phyloP scores from a whole-genome alignment of 2,888 invertebrate genomes.

The Volucella inanis region DNA sequence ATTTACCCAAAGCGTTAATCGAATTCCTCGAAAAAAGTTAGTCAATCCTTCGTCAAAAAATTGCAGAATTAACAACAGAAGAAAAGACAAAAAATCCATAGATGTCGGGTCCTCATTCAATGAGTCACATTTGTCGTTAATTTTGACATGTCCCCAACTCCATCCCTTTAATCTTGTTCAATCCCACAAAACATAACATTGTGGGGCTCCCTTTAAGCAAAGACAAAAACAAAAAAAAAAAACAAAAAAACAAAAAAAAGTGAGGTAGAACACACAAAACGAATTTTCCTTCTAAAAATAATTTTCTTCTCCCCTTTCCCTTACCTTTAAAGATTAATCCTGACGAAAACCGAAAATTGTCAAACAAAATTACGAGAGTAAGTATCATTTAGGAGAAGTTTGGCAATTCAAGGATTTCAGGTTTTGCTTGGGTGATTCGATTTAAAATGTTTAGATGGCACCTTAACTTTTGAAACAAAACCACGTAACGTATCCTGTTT shows the following conservation, averaged over 20 bases:
- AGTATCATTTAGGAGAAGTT: neutral
- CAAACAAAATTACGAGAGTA: slow-evolving; percentile 10
- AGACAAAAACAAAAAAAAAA: neutral
- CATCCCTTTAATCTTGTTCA: slow-evolving; percentile 51
- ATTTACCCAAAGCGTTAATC: slow-evolving; percentile 41
- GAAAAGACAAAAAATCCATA: neutral
- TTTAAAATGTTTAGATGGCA: slow-evolving; percentile 33
- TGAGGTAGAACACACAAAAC: neutral
- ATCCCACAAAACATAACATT: slow-evolving; percentile 40
- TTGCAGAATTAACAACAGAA: neutral
- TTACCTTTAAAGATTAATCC: neutral
- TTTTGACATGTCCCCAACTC: slow-evolving; percentile 41
- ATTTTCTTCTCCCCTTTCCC: neutral
- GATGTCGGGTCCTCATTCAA: neutral
- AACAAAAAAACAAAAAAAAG: neutral
- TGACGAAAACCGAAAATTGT: slow-evolving; percentile 12
- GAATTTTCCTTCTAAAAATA: slow-evolving; percentile 8
- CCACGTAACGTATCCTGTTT: neutral
- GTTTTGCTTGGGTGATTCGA: slow-evolving; percentile 28
- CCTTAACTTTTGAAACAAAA: slow-evolving; percentile 33
- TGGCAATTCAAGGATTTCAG: neutral
- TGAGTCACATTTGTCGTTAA: slow-evolving; percentile 47
- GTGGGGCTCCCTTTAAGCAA: slow-evolving; percentile 1
- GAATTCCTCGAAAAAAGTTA: slow-evolving; percentile 34
- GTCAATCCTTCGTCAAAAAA: slow-evolving; percentile 30